Conservation (phyloP, 2,888 invertebrate genomes). For the Panzeria rudis region DNA sequence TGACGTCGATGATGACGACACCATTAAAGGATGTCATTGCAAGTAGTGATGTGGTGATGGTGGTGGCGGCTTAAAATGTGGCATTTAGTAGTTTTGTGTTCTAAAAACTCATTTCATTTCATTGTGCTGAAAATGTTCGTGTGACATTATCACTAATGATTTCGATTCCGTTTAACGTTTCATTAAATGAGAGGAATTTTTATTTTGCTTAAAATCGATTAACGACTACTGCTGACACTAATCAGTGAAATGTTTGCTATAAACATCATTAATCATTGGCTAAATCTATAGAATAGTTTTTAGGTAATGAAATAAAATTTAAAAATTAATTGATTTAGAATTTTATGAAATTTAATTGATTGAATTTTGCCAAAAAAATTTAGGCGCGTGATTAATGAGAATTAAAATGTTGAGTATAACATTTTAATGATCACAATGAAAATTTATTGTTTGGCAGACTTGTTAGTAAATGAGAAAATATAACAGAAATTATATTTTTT, state of each 20-base stretch:
- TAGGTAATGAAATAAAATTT: neutral
- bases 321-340: constrained; percentile 9
- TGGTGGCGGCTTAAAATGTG: neutral
- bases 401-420: neutral
- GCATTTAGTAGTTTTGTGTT: neutral
- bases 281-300: neutral
- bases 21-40: constrained; percentile 22
- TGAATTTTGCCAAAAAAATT: neutral
- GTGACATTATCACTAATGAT: constrained; percentile 55
- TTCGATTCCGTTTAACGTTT: constrained; percentile 31
- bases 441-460: neutral
- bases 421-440: neutral
- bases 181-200: constrained; percentile 31
- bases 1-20: constrained; percentile 20
- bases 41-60: neutral
- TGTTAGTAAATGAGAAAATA: neutral
- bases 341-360: neutral
- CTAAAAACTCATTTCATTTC: constrained; percentile 1
- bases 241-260: constrained; percentile 41
- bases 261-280: constrained; percentile 51
- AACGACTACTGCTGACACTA: constrained; percentile 41
- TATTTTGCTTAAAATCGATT: constrained; percentile 25
- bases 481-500: neutral
- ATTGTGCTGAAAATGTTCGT: constrained; percentile 45
- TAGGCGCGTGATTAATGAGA: constrained; percentile 21